Conservation (phyloP, 2,113 vertebrate genomes). For the Aramus guarauna region DNA sequence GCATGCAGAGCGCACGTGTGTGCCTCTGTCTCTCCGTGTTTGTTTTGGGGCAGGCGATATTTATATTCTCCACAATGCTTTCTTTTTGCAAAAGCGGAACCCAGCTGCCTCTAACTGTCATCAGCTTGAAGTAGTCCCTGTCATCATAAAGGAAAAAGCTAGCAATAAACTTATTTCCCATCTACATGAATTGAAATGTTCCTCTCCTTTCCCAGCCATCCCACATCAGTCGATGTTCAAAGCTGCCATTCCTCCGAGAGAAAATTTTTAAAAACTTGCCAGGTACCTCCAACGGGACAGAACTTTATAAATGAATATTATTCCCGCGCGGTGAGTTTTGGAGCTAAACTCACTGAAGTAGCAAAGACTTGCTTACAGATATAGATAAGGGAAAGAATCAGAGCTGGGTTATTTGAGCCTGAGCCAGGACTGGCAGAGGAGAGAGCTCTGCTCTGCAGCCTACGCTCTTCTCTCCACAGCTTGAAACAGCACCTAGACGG, state of each 20-base stretch:
- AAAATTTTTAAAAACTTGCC: neutral
- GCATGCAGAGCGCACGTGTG: accelerated
- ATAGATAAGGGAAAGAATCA: neutral
- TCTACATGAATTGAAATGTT: neutral
- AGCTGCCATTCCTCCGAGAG: neutral
- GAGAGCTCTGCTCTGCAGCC: neutral
- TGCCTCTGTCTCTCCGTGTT: neutral
- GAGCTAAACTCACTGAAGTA: neutral
- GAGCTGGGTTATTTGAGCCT: neutral
- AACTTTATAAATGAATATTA: neutral
- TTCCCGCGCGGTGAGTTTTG: neutral
- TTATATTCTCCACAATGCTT: neutral
- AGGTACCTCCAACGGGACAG: neutral
- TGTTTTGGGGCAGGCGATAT: neutral
- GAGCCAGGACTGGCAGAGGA: neutral
- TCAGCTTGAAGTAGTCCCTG: neutral
- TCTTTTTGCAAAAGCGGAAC: neutral
- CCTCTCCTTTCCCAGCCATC: neutral
- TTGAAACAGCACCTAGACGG: neutral
- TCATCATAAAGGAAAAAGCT: neutral
- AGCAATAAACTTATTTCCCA: neutral
- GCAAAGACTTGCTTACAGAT: neutral
- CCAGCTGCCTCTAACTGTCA: neutral
- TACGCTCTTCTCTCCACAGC: accelerated
- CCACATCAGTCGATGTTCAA: neutral